Evolutionary conservation across 2,113 vertebrate genomes (phyloP).

Genomic region (Cheirogaleus medius): DNA sequence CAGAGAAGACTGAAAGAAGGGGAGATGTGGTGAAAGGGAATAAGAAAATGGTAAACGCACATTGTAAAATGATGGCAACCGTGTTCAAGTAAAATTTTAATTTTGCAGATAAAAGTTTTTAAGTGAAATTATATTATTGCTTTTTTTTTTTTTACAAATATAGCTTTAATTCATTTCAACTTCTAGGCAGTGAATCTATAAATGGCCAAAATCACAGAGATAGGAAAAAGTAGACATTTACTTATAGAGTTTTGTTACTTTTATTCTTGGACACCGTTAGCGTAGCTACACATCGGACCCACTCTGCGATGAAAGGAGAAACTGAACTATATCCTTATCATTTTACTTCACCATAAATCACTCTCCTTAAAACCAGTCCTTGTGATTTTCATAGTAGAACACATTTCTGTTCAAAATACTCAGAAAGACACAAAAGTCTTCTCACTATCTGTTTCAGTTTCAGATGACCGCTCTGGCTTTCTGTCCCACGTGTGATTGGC

Average conservation of each 20-base stretch:
- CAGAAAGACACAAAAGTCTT: not conserved
- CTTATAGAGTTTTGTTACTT: not conserved
- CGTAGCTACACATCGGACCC: not conserved
- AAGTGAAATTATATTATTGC: not conserved
- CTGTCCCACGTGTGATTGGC: too few relatives aligned
- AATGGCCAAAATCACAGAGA: not conserved
- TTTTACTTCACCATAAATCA: not conserved
- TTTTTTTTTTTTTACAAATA: not conserved
- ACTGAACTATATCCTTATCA: not conserved
- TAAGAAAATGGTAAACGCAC: not conserved
- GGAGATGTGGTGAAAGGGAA: not conserved
- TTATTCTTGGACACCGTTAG: not conserved
- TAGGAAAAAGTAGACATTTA: not conserved
- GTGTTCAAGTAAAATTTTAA: not conserved
- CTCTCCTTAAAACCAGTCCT: not conserved
- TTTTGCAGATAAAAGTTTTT: not conserved
- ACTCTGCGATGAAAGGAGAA: not conserved
- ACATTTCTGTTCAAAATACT: not conserved
- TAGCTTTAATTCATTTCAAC: not conserved
- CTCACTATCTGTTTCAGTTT: not conserved
- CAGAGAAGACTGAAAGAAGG: not conserved
- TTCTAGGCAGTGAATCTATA: not conserved
- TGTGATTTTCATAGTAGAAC: not conserved
- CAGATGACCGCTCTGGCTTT: not conserved
- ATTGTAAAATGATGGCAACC: not conserved